A percentile compares a stretch with the other conserved stretches of the same genome.
Evolutionary conservation across 2,113 vertebrate species (phyloP).

Genomic region (Ochotona curzoniae): DNA sequence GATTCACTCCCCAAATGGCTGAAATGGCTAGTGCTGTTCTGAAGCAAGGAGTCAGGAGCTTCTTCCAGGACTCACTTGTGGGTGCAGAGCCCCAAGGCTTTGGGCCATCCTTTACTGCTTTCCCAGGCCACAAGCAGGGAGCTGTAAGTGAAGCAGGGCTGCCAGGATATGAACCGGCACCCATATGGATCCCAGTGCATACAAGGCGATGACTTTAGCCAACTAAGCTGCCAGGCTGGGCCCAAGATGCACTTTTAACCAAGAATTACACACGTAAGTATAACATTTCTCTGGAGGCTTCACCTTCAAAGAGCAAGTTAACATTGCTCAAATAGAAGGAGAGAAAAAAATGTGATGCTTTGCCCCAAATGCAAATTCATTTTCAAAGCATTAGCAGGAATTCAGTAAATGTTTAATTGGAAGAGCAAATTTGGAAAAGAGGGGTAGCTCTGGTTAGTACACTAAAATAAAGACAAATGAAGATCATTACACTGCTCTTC

Average conservation of each 20-base stretch:
- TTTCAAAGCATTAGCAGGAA: background rate
- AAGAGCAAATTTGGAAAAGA: conserved; percentile 39
- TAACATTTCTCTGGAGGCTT: background rate
- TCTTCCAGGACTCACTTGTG: too few species aligned
- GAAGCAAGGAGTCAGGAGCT: too few species aligned
- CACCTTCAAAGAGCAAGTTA: background rate
- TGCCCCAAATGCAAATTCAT: background rate
- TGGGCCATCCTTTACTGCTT: too few species aligned
- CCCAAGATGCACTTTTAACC: background rate
- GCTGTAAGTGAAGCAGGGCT: too few species aligned
- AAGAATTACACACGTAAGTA: background rate
- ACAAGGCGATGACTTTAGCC: too few species aligned
- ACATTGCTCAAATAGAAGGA: background rate
- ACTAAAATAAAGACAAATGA: conserved; percentile 53
- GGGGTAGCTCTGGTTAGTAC: background rate
- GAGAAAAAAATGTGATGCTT: background rate
- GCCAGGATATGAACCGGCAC: too few species aligned
- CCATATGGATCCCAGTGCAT: too few species aligned
- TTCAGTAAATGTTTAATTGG: conserved; percentile 31
- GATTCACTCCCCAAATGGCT: too few species aligned
- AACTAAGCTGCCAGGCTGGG: too few species aligned
- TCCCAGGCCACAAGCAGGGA: too few species aligned
- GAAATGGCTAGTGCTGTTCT: too few species aligned
- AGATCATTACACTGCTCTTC: background rate
- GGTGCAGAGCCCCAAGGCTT: too few species aligned